A percentile compares a stretch with the other conserved stretches of the same genome.
phyloP scores from a whole-genome alignment of 1,140 invertebrate genomes.

The Pachyrhynchus sulphureomaculatus region DNA sequence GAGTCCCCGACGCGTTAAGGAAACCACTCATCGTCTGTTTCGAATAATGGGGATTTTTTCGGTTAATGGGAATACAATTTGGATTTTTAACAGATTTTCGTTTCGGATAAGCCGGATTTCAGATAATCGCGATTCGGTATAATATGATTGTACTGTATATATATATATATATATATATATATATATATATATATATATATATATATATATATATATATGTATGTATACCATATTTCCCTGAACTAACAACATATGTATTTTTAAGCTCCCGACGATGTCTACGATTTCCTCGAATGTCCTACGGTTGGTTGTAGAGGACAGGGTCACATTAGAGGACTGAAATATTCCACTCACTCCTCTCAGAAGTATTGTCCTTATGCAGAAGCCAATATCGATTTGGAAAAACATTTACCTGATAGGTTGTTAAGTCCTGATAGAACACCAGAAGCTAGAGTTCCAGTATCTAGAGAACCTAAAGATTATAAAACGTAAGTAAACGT shows the following conservation, averaged over 20 bases:
- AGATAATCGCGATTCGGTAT: no score
- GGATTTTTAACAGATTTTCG: no score
- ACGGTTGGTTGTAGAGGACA: slow-evolving; percentile 77
- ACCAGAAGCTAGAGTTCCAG: slow-evolving; percentile 46
- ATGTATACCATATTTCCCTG: no score
- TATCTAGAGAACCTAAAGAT: slow-evolving; percentile 49
- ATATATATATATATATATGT: no score
- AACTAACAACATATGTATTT: slow-evolving; percentile 14
- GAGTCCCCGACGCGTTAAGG: no score
- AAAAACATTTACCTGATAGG: slow-evolving; percentile 58
- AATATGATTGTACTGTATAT: no score
- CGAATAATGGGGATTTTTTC: no score
- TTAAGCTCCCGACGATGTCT: slow-evolving; percentile 62
- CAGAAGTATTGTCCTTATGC: slow-evolving; percentile 85
- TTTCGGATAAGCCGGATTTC: no score
- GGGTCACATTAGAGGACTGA: slow-evolving; percentile 75
- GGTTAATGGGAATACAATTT: no score
- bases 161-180: no score
- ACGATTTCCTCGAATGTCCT: slow-evolving; percentile 64
- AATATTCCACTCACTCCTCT: slow-evolving; percentile 73
- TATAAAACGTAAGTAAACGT: slow-evolving; percentile 43
- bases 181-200: no score
- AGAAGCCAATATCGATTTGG: slow-evolving; percentile 65
- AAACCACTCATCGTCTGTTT: no score
- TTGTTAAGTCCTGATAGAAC: slow-evolving; percentile 48